These are phyloP conservation scores for Onychostruthus taczanowskii DNA, from an alignment of 2,113 vertebrate genomes.

Conservation along the genomic window DNA sequence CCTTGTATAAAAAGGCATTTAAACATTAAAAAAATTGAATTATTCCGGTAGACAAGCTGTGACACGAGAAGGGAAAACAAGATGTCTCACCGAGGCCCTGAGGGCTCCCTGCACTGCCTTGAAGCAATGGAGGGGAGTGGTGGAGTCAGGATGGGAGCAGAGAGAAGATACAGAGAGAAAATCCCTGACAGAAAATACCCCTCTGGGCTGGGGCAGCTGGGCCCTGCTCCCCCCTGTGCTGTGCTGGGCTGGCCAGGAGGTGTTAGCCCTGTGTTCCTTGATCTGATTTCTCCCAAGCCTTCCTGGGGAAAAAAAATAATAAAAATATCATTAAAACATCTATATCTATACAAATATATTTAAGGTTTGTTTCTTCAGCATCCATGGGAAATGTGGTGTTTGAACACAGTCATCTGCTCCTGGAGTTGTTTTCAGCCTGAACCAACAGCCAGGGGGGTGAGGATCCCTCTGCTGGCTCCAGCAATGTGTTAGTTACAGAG, in stretches of 20 bases:
- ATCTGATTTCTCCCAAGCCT: neutral
- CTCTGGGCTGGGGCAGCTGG: neutral
- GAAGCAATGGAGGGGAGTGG: neutral
- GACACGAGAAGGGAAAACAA: neutral
- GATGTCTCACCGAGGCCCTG: neutral
- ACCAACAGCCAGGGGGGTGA: neutral
- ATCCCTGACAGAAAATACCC: neutral
- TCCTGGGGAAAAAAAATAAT: neutral
- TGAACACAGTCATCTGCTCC: neutral
- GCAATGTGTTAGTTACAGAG: neutral
- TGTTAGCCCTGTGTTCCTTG: rapidly evolving
- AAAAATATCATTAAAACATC: neutral
- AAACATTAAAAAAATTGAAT: neutral
- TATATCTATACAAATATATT: neutral
- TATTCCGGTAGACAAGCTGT: neutral
- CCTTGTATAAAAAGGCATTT: neutral
- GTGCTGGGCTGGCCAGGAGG: neutral
- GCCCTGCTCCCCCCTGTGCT: neutral
- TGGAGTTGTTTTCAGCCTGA: neutral
- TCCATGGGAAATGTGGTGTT: neutral
- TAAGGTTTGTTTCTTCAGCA: neutral
- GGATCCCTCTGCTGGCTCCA: neutral
- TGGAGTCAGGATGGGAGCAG: neutral
- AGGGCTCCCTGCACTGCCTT: neutral
- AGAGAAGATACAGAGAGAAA: neutral